A percentile compares a stretch with the other conserved stretches of the same genome.
These are phyloP conservation scores for Sciurus vulgaris DNA, from an alignment of 2,797 vertebrate genomes.

Conservation along the genomic window DNA sequence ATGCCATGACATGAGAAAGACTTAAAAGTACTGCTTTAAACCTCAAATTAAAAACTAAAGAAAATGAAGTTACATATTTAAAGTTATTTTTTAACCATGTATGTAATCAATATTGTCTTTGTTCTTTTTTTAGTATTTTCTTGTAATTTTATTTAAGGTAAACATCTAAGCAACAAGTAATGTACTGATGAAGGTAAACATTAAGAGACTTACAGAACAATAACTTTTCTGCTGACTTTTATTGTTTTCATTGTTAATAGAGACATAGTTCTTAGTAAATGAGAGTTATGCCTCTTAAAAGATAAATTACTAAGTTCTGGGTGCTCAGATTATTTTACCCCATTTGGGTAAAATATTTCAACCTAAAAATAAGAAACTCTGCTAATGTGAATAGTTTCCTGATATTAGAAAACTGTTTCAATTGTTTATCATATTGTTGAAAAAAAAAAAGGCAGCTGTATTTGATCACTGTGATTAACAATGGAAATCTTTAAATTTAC, in stretches of 20 bases:
- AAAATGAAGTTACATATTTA: conserved; percentile 63
- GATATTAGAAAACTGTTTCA: conserved; percentile 30
- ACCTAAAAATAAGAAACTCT: conserved; percentile 6
- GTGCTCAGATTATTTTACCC: not conserved
- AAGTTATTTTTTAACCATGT: conserved; percentile 54
- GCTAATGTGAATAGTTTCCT: not conserved
- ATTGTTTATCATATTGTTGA: not conserved
- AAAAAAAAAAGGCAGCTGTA: not conserved
- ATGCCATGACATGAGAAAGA: not conserved
- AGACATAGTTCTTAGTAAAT: conserved; percentile 32
- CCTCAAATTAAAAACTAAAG: conserved; percentile 54
- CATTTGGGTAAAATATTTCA: not conserved
- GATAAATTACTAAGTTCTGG: not conserved
- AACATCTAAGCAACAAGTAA: conserved; percentile 46
- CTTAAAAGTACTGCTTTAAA: conserved; percentile 37
- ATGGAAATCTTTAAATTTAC: conserved; percentile 14
- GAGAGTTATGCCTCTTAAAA: not conserved
- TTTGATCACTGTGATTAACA: conserved; percentile 15
- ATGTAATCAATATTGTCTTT: conserved; percentile 39
- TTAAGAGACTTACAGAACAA: conserved; percentile 18
- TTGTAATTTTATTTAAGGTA: conserved; percentile 54
- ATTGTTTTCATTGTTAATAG: not conserved
- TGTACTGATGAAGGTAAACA: conserved; percentile 36
- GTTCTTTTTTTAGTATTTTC: conserved; percentile 43
- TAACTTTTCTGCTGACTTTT: conserved; percentile 50